These are phyloP conservation scores for Microtus montanus DNA, from an alignment of 2,113 vertebrate genomes.

Conservation along the genomic window DNA sequence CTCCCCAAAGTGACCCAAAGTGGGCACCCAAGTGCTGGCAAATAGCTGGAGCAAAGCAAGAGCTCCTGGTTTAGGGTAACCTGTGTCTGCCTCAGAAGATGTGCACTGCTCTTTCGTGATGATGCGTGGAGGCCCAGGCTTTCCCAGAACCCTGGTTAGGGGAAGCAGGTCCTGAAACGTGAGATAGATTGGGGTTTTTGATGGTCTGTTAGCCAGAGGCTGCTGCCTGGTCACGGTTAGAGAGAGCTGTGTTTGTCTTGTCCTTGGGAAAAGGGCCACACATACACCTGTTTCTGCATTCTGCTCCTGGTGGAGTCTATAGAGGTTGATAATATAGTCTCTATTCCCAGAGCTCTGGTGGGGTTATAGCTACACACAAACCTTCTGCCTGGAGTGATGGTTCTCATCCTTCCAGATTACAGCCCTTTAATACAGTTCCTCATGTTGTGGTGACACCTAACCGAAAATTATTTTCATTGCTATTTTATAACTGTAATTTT, in stretches of 20 bases:
- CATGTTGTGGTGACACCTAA: background rate
- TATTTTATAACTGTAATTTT: background rate
- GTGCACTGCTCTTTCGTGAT: constrained; percentile 71
- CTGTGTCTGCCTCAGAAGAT: constrained; percentile 53
- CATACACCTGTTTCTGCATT: background rate
- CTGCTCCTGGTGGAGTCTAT: background rate
- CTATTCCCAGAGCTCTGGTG: background rate
- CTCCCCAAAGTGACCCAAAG: background rate
- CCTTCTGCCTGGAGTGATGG: background rate
- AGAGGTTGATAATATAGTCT: background rate
- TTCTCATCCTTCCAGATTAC: background rate
- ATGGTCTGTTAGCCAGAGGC: background rate
- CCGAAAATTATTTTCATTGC: background rate
- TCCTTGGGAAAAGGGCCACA: background rate
- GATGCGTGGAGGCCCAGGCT: background rate
- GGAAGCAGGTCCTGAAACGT: background rate
- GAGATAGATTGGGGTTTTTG: background rate
- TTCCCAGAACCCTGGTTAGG: background rate
- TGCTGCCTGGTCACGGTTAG: background rate
- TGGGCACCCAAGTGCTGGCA: constrained; percentile 11
- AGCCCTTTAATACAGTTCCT: background rate
- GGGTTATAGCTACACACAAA: background rate
- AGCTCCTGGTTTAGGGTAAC: constrained; percentile 52
- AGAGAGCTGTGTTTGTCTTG: background rate
- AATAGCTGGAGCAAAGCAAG: constrained; percentile 52